These are phyloP conservation scores for Caligus rogercresseyi DNA, from an alignment of 1,140 invertebrate genomes.

Conservation along the genomic window DNA sequence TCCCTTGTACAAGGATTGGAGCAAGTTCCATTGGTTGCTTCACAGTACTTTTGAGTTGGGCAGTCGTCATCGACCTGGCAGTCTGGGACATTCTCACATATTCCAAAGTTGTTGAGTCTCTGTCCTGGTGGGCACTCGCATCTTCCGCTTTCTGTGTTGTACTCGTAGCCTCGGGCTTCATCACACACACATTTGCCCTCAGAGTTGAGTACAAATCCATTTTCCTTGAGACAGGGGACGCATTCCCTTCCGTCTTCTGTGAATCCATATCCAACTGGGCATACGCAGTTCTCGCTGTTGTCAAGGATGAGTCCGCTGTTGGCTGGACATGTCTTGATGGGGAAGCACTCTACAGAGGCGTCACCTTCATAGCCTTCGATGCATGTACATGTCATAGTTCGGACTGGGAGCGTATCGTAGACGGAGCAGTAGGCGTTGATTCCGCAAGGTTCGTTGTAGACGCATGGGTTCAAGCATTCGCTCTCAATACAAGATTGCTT, in stretches of 20 bases:
- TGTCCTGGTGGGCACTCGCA: slow-evolving; percentile 50
- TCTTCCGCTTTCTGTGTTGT: slow-evolving; percentile 49
- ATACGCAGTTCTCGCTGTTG: slow-evolving; percentile 49
- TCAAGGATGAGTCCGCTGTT: slow-evolving; percentile 51
- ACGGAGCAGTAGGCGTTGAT: slow-evolving; percentile 60
- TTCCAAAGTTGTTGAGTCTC: slow-evolving; percentile 9
- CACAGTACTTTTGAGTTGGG: slow-evolving; percentile 52
- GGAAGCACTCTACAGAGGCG: slow-evolving; percentile 28
- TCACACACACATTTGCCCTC: slow-evolving; percentile 58
- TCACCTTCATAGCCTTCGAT: slow-evolving; percentile 26
- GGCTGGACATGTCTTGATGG: slow-evolving; percentile 40
- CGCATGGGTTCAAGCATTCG: slow-evolving; percentile 24
- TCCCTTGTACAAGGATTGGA: slow-evolving; percentile 55
- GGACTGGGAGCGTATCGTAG: slow-evolving; percentile 57
- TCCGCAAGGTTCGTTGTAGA: slow-evolving; percentile 24
- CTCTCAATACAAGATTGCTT: slow-evolving; percentile 24
- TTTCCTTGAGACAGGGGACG: slow-evolving; percentile 28
- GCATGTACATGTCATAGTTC: slow-evolving; percentile 26
- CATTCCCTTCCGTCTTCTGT: slow-evolving; percentile 49
- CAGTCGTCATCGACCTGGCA: slow-evolving; percentile 57
- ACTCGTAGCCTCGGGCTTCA: slow-evolving; percentile 41
- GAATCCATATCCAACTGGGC: slow-evolving; percentile 41
- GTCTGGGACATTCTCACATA: slow-evolving; percentile 32
- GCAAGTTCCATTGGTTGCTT: slow-evolving; percentile 44
- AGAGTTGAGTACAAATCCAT: slow-evolving; percentile 45